A percentile compares a stretch with the other conserved stretches of the same genome.
Evolutionary conservation across 2,113 vertebrate genomes (phyloP).

Genomic region (Catharus minimus): DNA sequence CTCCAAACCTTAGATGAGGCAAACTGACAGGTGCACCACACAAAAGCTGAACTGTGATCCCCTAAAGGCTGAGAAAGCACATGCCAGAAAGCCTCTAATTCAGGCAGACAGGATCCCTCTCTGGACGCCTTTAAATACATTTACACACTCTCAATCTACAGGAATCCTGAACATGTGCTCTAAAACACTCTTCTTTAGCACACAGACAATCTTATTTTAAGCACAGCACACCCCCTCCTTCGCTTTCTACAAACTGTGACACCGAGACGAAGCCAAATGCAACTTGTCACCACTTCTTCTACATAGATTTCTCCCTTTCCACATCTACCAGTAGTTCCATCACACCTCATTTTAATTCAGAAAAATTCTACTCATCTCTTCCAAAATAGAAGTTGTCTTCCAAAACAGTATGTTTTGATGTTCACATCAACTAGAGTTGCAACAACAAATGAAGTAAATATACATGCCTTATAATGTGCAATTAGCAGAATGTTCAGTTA

Average conservation of each 20-base stretch:
- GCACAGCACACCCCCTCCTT: not conserved
- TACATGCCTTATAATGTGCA: not conserved
- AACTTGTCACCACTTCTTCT: not conserved
- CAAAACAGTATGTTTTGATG: not conserved
- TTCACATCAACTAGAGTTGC: not conserved
- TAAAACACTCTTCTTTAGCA: not conserved
- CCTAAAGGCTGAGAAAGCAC: not conserved
- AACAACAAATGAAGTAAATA: not conserved
- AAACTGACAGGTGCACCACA: not conserved
- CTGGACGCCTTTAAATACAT: not conserved
- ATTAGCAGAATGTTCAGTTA: not conserved
- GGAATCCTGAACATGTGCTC: not conserved
- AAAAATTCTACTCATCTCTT: constrained; percentile 3
- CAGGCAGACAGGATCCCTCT: not conserved
- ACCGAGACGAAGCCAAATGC: not conserved
- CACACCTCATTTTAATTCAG: constrained; percentile 1
- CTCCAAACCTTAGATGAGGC: not conserved
- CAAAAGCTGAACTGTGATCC: not conserved
- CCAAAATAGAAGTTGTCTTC: not conserved
- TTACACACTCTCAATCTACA: not conserved
- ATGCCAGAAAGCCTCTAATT: not conserved
- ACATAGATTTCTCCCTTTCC: not conserved
- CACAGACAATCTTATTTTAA: not conserved
- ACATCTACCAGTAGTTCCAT: not conserved
- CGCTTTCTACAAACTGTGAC: not conserved